Conservation (phyloP, 2,797 vertebrate species). For the Melanotaenia pygmaea region DNA sequence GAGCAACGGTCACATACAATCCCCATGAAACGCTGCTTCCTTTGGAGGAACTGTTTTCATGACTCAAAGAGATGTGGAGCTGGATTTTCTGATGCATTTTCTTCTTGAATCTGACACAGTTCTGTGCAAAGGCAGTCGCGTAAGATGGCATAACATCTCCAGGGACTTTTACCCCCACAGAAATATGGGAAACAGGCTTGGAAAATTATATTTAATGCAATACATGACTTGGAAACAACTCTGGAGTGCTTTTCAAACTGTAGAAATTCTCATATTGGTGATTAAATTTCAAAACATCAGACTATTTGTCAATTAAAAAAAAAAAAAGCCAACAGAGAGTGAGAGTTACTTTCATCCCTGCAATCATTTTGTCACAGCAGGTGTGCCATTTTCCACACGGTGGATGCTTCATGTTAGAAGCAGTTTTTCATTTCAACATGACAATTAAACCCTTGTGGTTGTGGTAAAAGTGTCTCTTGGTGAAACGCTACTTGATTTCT, state of each 20-base stretch:
- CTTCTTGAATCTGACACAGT: slow-evolving; percentile 60
- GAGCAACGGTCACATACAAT: slow-evolving; percentile 59
- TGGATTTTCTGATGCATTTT: slow-evolving; percentile 51
- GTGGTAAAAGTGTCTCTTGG: slow-evolving; percentile 24
- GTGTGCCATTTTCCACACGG: slow-evolving; percentile 47
- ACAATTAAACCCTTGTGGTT: slow-evolving; percentile 41
- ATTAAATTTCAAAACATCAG: slow-evolving; percentile 57
- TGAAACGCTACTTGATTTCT: slow-evolving; percentile 27
- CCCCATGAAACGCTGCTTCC: slow-evolving; percentile 45
- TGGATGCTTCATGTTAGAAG: slow-evolving; percentile 37
- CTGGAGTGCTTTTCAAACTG: slow-evolving; percentile 43
- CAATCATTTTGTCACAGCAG: slow-evolving; percentile 59
- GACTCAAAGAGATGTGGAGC: slow-evolving; percentile 49
- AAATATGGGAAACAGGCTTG: slow-evolving; percentile 50
- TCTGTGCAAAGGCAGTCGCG: slow-evolving; percentile 62
- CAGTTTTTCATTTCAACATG: slow-evolving; percentile 50
- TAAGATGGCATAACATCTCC: slow-evolving; percentile 49
- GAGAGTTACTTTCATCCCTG: slow-evolving; percentile 51
- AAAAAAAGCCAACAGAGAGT: slow-evolving; percentile 31
- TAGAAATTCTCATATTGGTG: slow-evolving; percentile 32
- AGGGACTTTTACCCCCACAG: slow-evolving; percentile 54
- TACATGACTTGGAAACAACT: slow-evolving; percentile 41
- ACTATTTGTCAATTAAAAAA: slow-evolving; percentile 32
- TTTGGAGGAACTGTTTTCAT: slow-evolving; percentile 59
- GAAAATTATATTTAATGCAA: slow-evolving; percentile 57